Percentiles rank a stretch among this genome's conserved stretches.
Conservation (phyloP, 2,797 vertebrate species). For the Onychomys arenicola region DNA sequence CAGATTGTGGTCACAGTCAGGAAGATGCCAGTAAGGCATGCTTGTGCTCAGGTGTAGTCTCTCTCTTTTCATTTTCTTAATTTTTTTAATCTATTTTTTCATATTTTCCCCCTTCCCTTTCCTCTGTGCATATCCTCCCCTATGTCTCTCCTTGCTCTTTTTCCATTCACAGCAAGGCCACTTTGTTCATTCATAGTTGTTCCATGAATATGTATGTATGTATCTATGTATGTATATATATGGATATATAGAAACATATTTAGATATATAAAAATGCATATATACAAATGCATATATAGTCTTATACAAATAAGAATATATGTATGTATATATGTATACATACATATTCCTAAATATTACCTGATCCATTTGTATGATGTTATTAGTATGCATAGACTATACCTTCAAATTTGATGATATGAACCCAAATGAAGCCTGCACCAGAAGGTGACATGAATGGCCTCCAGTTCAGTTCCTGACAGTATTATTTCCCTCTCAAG, state of each 20-base stretch:
- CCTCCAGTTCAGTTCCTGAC: background rate
- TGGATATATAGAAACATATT: too few species aligned
- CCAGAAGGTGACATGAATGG: background rate
- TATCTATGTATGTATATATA: too few species aligned
- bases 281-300: too few species aligned
- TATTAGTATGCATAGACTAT: too few species aligned
- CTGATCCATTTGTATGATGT: background rate
- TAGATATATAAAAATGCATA: too few species aligned
- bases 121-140: background rate
- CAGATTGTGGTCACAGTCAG: background rate
- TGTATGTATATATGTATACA: too few species aligned
- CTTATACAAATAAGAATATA: too few species aligned
- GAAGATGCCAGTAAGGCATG: background rate
- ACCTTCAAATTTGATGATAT: background rate
- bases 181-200: background rate
- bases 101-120: background rate
- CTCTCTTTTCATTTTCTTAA: background rate
- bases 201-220: background rate
- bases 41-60: background rate
- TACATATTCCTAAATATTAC: background rate
- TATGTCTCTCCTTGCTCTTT: too few species aligned
- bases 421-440: background rate
- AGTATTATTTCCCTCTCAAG: background rate
- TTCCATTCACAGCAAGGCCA: too few species aligned
- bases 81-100: background rate